Percentiles rank a stretch among this genome's conserved stretches.
phyloP scores from a whole-genome alignment of 2,888 invertebrate species.

The Polyploca ridens region DNA sequence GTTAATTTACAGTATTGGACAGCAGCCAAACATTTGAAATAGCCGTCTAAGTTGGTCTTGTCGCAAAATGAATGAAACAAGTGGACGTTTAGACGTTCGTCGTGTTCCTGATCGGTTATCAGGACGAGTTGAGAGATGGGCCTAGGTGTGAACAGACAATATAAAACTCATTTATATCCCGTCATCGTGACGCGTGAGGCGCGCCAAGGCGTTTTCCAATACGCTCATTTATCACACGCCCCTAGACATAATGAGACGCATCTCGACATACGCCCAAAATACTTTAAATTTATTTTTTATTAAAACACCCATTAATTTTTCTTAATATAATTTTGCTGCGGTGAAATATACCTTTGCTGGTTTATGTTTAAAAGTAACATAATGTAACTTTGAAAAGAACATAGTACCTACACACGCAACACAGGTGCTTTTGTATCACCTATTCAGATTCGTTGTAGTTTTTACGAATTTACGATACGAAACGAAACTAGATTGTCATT shows the following conservation, averaged over 20 bases:
- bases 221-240: conserved; percentile 80
- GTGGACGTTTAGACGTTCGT: conserved; percentile 62
- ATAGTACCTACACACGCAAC: no score
- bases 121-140: conserved; percentile 67
- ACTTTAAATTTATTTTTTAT: conserved; percentile 70
- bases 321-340: conserved; percentile 28
- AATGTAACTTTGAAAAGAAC: no score
- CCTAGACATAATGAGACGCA: conserved; percentile 78
- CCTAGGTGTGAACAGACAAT: conserved; percentile 80
- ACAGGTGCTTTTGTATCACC: conserved; percentile 12
- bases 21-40: conserved; percentile 79
- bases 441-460: background rate
- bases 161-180: conserved; percentile 82
- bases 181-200: conserved; percentile 76
- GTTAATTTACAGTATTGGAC: conserved; percentile 81
- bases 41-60: conserved; percentile 76
- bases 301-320: conserved; percentile 57
- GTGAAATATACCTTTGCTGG: conserved; percentile 9
- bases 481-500: background rate
- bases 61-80: conserved; percentile 77
- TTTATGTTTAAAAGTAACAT: no score
- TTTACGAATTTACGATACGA: background rate
- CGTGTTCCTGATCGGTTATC: conserved; percentile 72
- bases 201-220: conserved; percentile 81
- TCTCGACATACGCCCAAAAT: conserved; percentile 68